A percentile compares a stretch with the other conserved stretches of the same genome.
Evolutionary conservation across 2,888 invertebrate genomes (phyloP).

Genomic region (Halocaridina rubra): DNA sequence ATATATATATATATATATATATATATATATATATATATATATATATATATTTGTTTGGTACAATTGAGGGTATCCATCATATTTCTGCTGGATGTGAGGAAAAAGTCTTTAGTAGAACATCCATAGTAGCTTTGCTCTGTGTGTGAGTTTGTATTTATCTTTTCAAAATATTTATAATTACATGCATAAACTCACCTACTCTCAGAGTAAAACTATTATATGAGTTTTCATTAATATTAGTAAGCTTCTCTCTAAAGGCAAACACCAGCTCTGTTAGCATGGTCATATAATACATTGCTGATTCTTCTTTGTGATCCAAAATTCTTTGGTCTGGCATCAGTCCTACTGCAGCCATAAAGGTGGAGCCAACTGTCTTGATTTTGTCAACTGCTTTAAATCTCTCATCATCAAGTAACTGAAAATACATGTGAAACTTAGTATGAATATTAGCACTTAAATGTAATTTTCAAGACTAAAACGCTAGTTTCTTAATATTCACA

Average conservation of each 20-base stretch:
- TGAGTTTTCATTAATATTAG: slow-evolving; percentile 90
- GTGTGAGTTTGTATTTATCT: no score
- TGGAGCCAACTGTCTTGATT: slow-evolving; percentile 92
- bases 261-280: slow-evolving; percentile 90
- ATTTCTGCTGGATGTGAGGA: no score
- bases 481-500: no score
- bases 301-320: slow-evolving; percentile 75
- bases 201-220: slow-evolving; percentile 92
- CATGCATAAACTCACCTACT: slow-evolving; percentile 77
- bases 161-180: not conserved
- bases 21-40: no score
- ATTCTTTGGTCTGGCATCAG: slow-evolving; percentile 84
- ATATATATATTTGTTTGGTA: no score
- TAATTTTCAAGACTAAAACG: no score
- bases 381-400: slow-evolving; percentile 89
- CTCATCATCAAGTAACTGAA: slow-evolving; percentile 83
- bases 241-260: slow-evolving; percentile 85
- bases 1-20: no score
- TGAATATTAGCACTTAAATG: no score
- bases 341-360: slow-evolving; percentile 93
- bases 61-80: no score
- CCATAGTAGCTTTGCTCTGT: no score
- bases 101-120: no score
- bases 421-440: no score
- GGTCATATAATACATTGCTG: slow-evolving; percentile 78